phyloP scores from a whole-genome alignment of 2,113 vertebrate species.

The Agapornis roseicollis region DNA sequence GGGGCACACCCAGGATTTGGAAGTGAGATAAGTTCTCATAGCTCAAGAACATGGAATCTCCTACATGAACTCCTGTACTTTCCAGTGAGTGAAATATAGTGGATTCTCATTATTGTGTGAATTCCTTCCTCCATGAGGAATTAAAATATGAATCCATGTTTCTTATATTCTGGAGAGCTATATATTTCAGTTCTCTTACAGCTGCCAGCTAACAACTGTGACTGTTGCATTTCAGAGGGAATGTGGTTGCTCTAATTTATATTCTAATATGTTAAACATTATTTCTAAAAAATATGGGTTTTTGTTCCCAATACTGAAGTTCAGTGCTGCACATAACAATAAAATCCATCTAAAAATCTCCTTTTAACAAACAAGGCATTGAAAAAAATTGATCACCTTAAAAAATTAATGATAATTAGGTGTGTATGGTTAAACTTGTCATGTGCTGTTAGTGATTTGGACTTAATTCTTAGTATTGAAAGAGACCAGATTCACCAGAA shows the following conservation, averaged over 20 bases:
- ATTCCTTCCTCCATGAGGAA: neutral
- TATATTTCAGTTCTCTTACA: neutral
- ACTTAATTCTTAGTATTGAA: neutral
- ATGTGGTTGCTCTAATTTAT: neutral
- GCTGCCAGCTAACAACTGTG: neutral
- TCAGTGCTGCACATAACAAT: neutral
- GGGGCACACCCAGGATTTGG: neutral
- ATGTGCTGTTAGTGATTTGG: neutral
- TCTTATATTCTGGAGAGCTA: neutral
- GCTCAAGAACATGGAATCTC: neutral
- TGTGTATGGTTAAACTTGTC: neutral
- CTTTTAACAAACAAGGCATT: neutral
- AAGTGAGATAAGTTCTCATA: neutral
- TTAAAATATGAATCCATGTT: slow-evolving; percentile 27
- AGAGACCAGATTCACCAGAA: neutral
- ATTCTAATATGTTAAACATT: neutral
- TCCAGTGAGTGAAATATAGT: neutral
- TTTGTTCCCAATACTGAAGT: neutral
- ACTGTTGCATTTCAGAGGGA: neutral
- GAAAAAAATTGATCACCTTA: neutral
- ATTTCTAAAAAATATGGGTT: neutral
- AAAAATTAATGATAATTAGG: neutral
- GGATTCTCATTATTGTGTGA: neutral
- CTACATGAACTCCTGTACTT: neutral
- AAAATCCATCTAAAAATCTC: neutral